Base-by-base conservation (phyloP, 2,113 vertebrate genomes). In the Ailurus styani region DNA sequence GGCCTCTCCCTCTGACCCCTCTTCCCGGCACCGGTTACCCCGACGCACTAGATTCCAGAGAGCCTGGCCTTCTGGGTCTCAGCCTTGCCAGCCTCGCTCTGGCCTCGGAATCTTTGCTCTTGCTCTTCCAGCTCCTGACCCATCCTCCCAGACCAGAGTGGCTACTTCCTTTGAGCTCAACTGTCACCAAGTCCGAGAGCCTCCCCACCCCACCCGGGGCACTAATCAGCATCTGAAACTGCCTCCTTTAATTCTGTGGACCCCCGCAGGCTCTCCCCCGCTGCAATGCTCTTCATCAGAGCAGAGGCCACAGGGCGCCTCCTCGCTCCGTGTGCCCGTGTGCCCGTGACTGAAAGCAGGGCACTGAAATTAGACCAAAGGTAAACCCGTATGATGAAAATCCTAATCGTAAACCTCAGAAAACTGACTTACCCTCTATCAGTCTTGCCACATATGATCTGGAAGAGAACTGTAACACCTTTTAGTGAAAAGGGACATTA, bases 81-180 rank as follows among this genome's bases (percentile, higher is more conserved):
- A 6, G 17, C 21, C 6, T 14, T 3, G 25, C 54, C 55, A 7
- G 6, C 14, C 31, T 13, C 5, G 1, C 31, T 54, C 62, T 37
- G 1, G 5, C 84, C 54, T 45, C 77, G 1, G 29, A 13, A 12
- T 45, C 81, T 17, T 11, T 12, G 10, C 7, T 34, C 9, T 9
- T 1, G 2, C 18, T 2, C 0, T 11, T 25, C n/a, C 2, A 23
- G 2, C 31, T 47, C 52, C 15, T 5, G 31, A 55, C 4, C 42
- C 13, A 3, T 14, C 54, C 34, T n/a, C 20, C 47, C n/a, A 20
- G 20, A 23, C 25, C 60, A 6, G 5, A 20, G 9, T 13, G 42
- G 42, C 4, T 1, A 54, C 83, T 29, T 89, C 52, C 40, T 29
- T 40, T 2, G 12, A n/a, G 52, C 21, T 54, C 31, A 3, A 27